These are phyloP conservation scores for Chaenogobius annularis DNA, from an alignment of 2,113 vertebrate genomes.

Conservation along the genomic window DNA sequence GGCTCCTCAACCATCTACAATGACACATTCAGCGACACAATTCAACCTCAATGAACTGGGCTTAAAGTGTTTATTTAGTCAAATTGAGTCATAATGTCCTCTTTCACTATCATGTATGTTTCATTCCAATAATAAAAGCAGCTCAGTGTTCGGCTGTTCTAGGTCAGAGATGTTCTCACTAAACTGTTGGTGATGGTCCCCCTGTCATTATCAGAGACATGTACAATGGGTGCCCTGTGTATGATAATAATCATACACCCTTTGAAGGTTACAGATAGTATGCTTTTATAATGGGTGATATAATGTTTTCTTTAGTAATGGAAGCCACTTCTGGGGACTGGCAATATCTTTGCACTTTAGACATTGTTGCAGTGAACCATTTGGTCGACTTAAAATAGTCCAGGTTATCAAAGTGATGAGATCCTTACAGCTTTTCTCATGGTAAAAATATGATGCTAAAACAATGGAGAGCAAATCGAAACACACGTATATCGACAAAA, in stretches of 20 bases:
- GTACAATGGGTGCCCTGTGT: not conserved
- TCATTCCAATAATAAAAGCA: not conserved
- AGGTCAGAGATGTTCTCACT: not conserved
- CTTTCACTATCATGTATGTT: not conserved
- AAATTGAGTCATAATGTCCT: not conserved
- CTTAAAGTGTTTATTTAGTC: not conserved
- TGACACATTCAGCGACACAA: not conserved
- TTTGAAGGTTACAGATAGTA: not conserved
- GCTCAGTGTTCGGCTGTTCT: not conserved
- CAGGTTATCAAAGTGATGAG: too few relatives aligned
- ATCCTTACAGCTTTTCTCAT: not conserved
- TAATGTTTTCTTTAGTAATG: not conserved
- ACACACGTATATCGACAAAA: slow-evolving; percentile 32
- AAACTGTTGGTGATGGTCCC: too few relatives aligned
- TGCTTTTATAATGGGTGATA: not conserved
- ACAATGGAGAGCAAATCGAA: not conserved
- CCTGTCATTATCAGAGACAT: not conserved
- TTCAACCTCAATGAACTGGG: too few relatives aligned
- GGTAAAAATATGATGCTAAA: not conserved
- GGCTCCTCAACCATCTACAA: not conserved
- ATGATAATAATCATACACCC: not conserved
- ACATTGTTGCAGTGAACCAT: not conserved
- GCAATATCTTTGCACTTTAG: not conserved
- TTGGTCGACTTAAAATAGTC: not conserved
- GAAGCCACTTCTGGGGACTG: not conserved